These are phyloP conservation scores for Raja brachyura DNA, from an alignment of 2,113 vertebrate species.

Conservation along the genomic window DNA sequence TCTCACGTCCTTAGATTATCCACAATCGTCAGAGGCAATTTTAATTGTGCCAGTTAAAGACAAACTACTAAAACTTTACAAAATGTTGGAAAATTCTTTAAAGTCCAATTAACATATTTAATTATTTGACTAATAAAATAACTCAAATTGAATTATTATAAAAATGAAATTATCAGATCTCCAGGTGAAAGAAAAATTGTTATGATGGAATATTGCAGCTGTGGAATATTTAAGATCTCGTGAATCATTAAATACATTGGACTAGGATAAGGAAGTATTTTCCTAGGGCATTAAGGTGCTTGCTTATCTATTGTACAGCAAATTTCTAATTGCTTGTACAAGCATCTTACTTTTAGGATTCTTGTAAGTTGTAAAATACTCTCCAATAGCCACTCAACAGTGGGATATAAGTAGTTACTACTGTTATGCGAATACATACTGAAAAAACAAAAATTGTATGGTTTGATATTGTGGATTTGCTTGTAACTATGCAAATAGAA, in stretches of 20 bases:
- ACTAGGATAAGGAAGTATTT: neutral
- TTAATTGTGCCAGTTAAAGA: neutral
- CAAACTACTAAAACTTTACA: neutral
- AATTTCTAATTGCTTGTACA: neutral
- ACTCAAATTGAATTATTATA: neutral
- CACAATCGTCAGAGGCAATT: neutral
- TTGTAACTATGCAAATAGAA: too few relatives aligned
- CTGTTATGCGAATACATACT: neutral
- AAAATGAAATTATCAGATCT: neutral
- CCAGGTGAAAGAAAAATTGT: neutral
- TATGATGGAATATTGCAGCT: neutral
- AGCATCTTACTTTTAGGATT: neutral
- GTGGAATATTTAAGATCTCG: neutral
- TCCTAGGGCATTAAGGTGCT: neutral
- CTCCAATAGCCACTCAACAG: neutral
- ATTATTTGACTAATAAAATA: neutral
- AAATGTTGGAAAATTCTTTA: neutral
- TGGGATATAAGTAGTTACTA: neutral
- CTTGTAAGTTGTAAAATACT: neutral
- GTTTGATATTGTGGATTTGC: neutral
- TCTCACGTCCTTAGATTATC: neutral
- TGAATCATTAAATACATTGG: neutral
- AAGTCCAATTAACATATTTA: neutral
- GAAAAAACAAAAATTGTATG: neutral
- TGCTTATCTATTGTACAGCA: neutral